Evolutionary conservation across 2,888 invertebrate genomes (phyloP), one percentile per base, ranked within the genome.

Genomic region (Microplitis deprimator): DNA sequence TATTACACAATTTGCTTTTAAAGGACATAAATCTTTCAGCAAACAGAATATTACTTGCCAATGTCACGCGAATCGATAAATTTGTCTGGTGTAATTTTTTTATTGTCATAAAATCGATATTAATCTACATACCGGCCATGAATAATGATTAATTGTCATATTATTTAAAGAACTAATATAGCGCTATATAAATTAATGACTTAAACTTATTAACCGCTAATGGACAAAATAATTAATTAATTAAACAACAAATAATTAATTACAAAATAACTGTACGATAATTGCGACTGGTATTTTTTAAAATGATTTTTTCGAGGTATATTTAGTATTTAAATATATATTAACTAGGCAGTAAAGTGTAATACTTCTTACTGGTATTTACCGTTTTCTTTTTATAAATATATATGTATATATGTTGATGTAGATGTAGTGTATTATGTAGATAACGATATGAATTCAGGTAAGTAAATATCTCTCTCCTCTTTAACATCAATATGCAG

Each of bases 301-400:
- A 61, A 72, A 68, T 41, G 76, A 69, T 82, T 75, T 75, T 72
- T 75, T 40, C 73, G 70, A 77, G 75, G 68, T 78, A 78, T 78
- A 81, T 82, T 77, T 76, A 69, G 80, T 79, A 76, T 80, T 79
- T 77, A 78, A 79, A 79, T 79, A 80, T 80, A 50, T 50, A 50
- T 80, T 74, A 77, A 81, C 79, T 78, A 79, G 70, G 79, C 78
- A 82, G 80, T 82, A 81, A 81, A 80, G 79, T 79, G 79, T 81
- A 81, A 82, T 81, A 76, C 79, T 75, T 77, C 78, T 78, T 79
- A 81, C 81, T 79, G 82, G 76, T 65, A 77, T 69, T 76, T 78
- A 77, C 76, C 79, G 77, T 78, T 75, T 77, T 75, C 75, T 77
- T 67, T 69, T 73, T 73, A 64, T 79, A 13, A 4, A 50, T 50